These are phyloP conservation scores for Myoxocephalus aenaeus DNA, from an alignment of 2,797 vertebrate species.

Conservation along the genomic window DNA sequence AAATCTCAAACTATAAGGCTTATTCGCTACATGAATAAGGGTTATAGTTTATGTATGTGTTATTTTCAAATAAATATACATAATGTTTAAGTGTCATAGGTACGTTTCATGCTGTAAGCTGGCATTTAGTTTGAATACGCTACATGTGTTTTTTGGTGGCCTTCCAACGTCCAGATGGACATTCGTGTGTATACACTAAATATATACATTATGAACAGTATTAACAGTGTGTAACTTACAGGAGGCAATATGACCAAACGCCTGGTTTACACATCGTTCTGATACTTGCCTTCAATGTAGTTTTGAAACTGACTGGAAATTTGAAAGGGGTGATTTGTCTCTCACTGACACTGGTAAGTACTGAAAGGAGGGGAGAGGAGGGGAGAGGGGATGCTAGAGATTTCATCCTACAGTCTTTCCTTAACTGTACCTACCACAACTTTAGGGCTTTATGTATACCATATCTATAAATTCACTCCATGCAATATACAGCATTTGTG, in stretches of 20 bases:
- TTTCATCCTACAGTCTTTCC: neutral
- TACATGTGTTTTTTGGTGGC: neutral
- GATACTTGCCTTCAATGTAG: neutral
- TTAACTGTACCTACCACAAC: neutral
- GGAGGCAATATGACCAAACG: constrained; percentile 1
- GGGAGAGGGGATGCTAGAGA: neutral
- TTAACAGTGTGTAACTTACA: neutral
- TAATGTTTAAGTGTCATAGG: neutral
- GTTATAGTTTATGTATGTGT: no score
- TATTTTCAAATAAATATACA: neutral
- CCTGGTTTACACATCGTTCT: neutral
- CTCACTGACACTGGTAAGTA: neutral
- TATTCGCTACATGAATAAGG: neutral
- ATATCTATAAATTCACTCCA: neutral
- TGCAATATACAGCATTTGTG: neutral
- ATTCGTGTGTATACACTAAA: neutral
- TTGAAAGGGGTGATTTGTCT: neutral
- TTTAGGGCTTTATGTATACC: neutral
- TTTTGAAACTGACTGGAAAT: neutral
- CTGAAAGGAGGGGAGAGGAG: neutral
- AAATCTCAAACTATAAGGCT: neutral
- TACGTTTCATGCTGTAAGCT: neutral
- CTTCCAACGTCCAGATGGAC: neutral
- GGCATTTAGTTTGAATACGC: neutral
- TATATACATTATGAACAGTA: neutral